Conservation (phyloP, 2,113 vertebrate genomes). For the Aspiorhynchus laticeps region DNA sequence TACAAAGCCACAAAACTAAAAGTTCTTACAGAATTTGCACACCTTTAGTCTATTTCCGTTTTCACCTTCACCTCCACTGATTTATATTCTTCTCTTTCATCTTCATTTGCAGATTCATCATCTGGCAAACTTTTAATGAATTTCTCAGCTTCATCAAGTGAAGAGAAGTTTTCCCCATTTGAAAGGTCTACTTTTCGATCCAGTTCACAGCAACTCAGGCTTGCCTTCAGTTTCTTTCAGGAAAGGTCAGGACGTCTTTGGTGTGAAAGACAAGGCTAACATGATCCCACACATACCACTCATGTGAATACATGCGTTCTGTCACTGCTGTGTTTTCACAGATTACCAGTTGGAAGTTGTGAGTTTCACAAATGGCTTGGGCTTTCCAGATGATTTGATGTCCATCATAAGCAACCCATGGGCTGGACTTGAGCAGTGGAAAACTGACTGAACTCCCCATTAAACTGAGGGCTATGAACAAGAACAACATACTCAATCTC, state of each 20-base stretch:
- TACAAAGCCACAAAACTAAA: neutral
- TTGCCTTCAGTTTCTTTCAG: conserved; percentile 13
- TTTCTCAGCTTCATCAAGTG: neutral
- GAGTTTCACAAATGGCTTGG: conserved; percentile 49
- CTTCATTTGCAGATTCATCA: neutral
- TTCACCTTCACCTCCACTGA: neutral
- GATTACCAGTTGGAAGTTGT: neutral
- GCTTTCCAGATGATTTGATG: conserved; percentile 52
- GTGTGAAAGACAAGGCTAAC: conserved; percentile 47
- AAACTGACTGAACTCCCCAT: neutral
- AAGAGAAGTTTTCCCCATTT: fast-evolving
- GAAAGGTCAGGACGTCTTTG: neutral
- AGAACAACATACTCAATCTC: conserved; percentile 54
- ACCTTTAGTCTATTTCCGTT: neutral
- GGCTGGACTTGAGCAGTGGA: conserved; percentile 17
- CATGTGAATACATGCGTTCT: fast-evolving
- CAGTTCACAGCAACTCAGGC: conserved; percentile 21
- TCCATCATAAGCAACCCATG: conserved; percentile 24
- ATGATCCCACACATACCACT: conserved; percentile 55
- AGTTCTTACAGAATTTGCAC: neutral
- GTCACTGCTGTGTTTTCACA: neutral
- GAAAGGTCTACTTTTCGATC: fast-evolving
- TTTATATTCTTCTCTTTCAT: neutral
- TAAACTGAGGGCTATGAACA: conserved; percentile 49
- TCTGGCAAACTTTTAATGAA: neutral